A percentile compares a stretch with the other conserved stretches of the same genome.
phyloP scores from a whole-genome alignment of 2,888 invertebrate genomes.

The Alloplasta piceator region DNA sequence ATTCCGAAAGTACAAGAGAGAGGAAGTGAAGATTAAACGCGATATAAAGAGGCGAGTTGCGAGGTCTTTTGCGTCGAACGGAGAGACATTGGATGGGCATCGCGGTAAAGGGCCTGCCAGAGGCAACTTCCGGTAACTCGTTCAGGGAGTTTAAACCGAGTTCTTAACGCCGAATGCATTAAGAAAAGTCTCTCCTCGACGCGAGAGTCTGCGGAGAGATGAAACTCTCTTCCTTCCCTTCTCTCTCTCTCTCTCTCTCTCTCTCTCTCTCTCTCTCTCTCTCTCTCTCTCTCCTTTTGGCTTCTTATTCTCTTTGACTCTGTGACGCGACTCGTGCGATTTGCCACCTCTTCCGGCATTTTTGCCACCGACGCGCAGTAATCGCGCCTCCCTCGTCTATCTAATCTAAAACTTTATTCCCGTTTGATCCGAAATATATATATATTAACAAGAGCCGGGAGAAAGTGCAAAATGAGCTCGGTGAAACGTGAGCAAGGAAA shows the following conservation, averaged over 20 bases:
- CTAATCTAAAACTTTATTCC: slow-evolving; percentile 77
- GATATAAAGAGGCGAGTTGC: slow-evolving; percentile 67
- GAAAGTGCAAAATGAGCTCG: slow-evolving; percentile 40
- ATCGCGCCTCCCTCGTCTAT: slow-evolving; percentile 70
- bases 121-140: slow-evolving; percentile 76
- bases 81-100: slow-evolving; percentile 24
- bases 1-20: slow-evolving; percentile 24
- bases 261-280: background rate
- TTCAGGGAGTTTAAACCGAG: slow-evolving; percentile 75
- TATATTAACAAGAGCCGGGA: slow-evolving; percentile 30
- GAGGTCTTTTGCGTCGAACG: slow-evolving; percentile 50
- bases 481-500: slow-evolving; percentile 37
- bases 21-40: slow-evolving; percentile 67
- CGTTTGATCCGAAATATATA: slow-evolving; percentile 74
- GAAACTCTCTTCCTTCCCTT: slow-evolving; percentile 8
- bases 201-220: slow-evolving; percentile 56
- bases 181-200: slow-evolving; percentile 72
- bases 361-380: slow-evolving; percentile 51
- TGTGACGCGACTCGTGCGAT: slow-evolving; percentile 37
- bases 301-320: background rate
- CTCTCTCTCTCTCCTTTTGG: background rate
- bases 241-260: slow-evolving; percentile 19
- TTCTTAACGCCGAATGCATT: slow-evolving; percentile 76
- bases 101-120: slow-evolving; percentile 46
- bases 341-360: slow-evolving; percentile 1